phyloP scores from a whole-genome alignment of 2,888 invertebrate genomes.

The Lacanobia oleracea region DNA sequence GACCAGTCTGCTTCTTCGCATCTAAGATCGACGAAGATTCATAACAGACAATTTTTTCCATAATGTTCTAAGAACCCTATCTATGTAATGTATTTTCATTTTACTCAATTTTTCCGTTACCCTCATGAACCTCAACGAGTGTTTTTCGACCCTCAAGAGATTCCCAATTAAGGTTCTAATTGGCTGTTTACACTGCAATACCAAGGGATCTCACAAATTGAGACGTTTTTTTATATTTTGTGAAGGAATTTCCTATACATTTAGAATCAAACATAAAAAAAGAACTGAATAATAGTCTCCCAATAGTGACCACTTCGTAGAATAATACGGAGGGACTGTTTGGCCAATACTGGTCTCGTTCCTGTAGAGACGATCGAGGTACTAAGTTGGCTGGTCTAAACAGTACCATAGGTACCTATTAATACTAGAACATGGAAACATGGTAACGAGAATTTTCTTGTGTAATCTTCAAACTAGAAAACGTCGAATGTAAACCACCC shows the following conservation, averaged over 20 bases:
- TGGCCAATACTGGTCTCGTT: too few species aligned
- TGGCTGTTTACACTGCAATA: conserved; percentile 33
- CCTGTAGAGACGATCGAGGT: too few species aligned
- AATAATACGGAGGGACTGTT: background rate
- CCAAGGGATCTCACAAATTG: conserved; percentile 30
- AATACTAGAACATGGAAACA: too few species aligned
- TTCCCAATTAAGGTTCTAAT: conserved; percentile 38
- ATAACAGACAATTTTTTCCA: background rate
- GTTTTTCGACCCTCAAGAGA: conserved; percentile 31
- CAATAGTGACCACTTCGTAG: background rate
- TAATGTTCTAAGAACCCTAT: conserved; percentile 1
- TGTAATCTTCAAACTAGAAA: too few species aligned
- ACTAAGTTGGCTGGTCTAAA: too few species aligned
- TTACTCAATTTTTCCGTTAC: background rate
- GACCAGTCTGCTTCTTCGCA: too few species aligned
- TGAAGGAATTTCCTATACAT: conserved; percentile 6
- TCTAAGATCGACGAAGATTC: background rate
- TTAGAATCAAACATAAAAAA: background rate
- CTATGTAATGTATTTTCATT: conserved; percentile 15
- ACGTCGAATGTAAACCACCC: too few species aligned
- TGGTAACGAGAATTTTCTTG: too few species aligned
- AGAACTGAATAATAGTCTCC: background rate
- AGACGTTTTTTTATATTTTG: conserved; percentile 41
- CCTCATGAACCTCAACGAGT: conserved; percentile 3
- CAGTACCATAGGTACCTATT: too few species aligned